These are phyloP conservation scores for Zaprionus tsacasi DNA, from an alignment of 1,140 invertebrate species.

Conservation along the genomic window DNA sequence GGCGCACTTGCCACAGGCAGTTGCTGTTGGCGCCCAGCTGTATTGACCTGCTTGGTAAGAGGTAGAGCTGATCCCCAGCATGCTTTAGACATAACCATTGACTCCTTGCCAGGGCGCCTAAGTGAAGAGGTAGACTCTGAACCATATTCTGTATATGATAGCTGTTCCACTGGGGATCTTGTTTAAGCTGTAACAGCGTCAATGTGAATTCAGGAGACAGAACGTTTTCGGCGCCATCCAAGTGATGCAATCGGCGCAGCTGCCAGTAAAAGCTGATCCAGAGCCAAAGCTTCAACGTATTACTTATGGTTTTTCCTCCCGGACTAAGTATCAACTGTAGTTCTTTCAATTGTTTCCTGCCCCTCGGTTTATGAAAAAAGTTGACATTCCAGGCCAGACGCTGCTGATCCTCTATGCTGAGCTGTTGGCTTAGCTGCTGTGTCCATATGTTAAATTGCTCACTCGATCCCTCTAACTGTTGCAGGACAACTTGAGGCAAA, in stretches of 20 bases:
- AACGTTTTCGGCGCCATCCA: background rate
- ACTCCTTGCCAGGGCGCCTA: constrained; percentile 34
- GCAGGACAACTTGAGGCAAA: constrained; percentile 8
- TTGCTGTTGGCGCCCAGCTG: constrained; percentile 52
- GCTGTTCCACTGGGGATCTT: background rate
- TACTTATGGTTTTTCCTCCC: constrained; percentile 14
- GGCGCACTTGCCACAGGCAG: constrained; percentile 49
- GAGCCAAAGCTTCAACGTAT: constrained; percentile 33
- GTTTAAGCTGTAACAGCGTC: constrained; percentile 25
- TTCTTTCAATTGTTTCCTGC: background rate
- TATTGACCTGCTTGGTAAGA: constrained; percentile 13
- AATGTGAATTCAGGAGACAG: constrained; percentile 47
- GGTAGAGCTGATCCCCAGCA: constrained; percentile 39
- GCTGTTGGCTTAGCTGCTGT: constrained; percentile 10
- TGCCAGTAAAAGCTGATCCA: constrained; percentile 62
- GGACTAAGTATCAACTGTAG: constrained; percentile 42
- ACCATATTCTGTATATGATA: constrained; percentile 55
- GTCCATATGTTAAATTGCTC: constrained; percentile 49
- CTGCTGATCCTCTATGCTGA: constrained; percentile 31
- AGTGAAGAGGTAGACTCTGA: constrained; percentile 43
- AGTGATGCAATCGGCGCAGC: background rate
- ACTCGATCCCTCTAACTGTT: constrained; percentile 12
- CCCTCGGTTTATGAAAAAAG: constrained; percentile 23
- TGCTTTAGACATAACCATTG: constrained; percentile 53
- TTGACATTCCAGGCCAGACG: constrained; percentile 49